phyloP scores from a whole-genome alignment of 2,113 vertebrate species.

The Callithrix jacchus region DNA sequence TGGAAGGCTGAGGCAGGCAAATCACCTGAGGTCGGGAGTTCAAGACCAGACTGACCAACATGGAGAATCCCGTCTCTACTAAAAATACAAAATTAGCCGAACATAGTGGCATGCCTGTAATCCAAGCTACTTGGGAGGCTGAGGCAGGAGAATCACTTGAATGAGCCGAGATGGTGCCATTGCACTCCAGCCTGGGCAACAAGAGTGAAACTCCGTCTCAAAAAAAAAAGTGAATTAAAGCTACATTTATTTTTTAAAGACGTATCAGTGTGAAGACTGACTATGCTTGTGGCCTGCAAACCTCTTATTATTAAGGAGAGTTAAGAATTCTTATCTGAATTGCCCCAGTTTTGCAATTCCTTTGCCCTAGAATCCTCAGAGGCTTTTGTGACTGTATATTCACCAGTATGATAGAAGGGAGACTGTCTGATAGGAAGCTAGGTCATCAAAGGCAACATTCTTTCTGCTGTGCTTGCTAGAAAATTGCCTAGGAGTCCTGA shows the following conservation, averaged over 20 bases:
- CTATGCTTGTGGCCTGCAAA: background rate
- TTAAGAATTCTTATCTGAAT: background rate
- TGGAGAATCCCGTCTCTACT: too few relatives aligned
- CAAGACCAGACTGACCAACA: too few relatives aligned
- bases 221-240: background rate
- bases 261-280: background rate
- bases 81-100: too few relatives aligned
- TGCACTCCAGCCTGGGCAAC: too few relatives aligned
- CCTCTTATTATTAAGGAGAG: background rate
- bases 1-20: too few relatives aligned
- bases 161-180: too few relatives aligned
- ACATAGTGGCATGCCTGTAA: too few relatives aligned
- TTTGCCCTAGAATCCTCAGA: background rate
- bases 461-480: background rate
- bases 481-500: background rate
- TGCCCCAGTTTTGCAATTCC: background rate
- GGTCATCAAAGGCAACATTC: background rate
- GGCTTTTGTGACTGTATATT: background rate
- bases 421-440: background rate
- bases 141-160: too few relatives aligned
- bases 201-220: too few relatives aligned
- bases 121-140: too few relatives aligned
- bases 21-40: too few relatives aligned
- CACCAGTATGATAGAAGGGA: background rate
- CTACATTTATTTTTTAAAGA: conserved; percentile 5